Evolutionary conservation across 2,113 vertebrate species (phyloP).

Genomic region (Emydura subglobosa): DNA sequence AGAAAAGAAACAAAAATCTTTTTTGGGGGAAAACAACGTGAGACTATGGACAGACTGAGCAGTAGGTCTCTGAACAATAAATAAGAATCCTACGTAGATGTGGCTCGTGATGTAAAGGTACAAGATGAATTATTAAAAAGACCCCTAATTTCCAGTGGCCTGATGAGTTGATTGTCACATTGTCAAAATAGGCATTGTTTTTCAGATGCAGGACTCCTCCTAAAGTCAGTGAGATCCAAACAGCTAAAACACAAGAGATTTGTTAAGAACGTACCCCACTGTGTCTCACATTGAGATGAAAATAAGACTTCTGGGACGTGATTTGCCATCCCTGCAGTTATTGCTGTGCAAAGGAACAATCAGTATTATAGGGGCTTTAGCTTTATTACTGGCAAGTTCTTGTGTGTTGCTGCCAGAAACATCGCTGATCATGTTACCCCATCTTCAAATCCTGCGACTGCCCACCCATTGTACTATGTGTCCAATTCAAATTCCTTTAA

Average conservation of each 20-base stretch:
- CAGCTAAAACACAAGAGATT: not conserved
- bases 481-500: not conserved
- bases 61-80: conserved; percentile 13
- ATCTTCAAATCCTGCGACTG: not conserved
- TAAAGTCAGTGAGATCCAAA: not conserved
- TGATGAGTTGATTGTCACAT: not conserved
- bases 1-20: not conserved
- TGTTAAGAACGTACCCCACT: not conserved
- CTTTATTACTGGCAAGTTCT: not conserved
- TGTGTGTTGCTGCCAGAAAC: not conserved
- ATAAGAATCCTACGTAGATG: not conserved
- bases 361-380: not conserved
- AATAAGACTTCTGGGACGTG: not conserved
- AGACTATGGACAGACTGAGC: not conserved
- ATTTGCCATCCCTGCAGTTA: not conserved
- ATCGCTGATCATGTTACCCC: not conserved
- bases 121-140: not conserved
- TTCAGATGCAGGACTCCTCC: not conserved
- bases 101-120: conserved; percentile 11
- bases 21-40: not conserved
- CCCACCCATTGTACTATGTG: not conserved
- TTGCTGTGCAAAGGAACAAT: not conserved
- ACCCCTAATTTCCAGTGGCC: not conserved
- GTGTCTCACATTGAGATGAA: not conserved
- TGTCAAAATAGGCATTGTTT: not conserved